Percentiles rank a stretch among this genome's conserved stretches.
phyloP scores from a whole-genome alignment of 2,888 invertebrate species.

The Hedya salicella region DNA sequence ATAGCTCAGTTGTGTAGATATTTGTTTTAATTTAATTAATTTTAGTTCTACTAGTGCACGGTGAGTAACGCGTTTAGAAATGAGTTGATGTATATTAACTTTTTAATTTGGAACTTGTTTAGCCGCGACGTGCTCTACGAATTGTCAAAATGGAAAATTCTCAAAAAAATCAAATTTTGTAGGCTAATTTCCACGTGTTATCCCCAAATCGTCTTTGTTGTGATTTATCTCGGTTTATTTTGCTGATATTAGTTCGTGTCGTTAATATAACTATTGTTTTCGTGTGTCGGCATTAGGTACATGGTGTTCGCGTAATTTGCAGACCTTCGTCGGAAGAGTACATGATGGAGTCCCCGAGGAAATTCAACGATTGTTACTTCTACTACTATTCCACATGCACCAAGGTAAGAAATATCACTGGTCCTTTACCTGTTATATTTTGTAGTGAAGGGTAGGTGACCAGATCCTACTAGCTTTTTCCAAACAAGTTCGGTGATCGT shows the following conservation, averaged over 20 bases:
- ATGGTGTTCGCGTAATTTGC: constrained; percentile 54
- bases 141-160: constrained; percentile 78
- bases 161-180: constrained; percentile 60
- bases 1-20: constrained; percentile 74
- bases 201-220: constrained; percentile 50
- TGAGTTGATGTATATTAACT: constrained; percentile 57
- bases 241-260: constrained; percentile 47
- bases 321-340: constrained; percentile 72
- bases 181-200: constrained; percentile 58
- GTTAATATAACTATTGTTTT: constrained; percentile 44
- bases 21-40: constrained; percentile 78
- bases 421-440: constrained; percentile 42
- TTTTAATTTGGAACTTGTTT: constrained; percentile 68
- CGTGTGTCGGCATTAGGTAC: constrained; percentile 56
- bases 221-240: constrained; percentile 51
- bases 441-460: constrained; percentile 39
- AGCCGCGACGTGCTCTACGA: constrained; percentile 73
- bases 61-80: constrained; percentile 66
- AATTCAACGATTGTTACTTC: constrained; percentile 95
- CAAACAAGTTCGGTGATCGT: constrained; percentile 27
- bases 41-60: constrained; percentile 72
- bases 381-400: constrained; percentile 94
- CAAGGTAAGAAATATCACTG: constrained; percentile 85
- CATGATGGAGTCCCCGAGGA: constrained; percentile 89
- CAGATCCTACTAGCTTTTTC: constrained; percentile 42